Evolutionary conservation across 2,113 vertebrate species (phyloP), one percentile per base, ranked within the genome.

Genomic region (Mesitornis unicolor): DNA sequence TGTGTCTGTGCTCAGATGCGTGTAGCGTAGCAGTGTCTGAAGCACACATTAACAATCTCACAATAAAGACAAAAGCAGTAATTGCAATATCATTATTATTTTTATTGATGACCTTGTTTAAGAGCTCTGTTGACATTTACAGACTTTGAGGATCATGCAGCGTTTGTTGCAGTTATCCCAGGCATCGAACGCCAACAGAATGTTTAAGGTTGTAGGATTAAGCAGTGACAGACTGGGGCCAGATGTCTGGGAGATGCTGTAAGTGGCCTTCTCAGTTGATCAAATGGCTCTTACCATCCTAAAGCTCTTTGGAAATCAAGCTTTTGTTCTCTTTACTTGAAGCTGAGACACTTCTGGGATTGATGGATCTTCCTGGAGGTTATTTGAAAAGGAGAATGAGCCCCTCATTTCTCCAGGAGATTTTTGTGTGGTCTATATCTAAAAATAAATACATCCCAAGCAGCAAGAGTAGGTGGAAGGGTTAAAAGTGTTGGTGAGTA

Each of bases 221-320:
- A 93, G 93, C 84, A 95, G 71, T 93, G 93, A 82, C 87, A 97
- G 87, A 95, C 65, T 96, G 91, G 82, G 93, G 36, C 90, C 97
- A 97, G 96, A 97, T 97, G 96, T 88, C 51, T 94, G 79, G 82
- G 73, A 87, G 84, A 95, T 95, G 43, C 35, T 9, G 0, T 64
- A 83, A 89, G 96, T 89, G 75, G 81, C 78, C 86, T 94, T 96
- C 88, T 96, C 36, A 56, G 75, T 67, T 74, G 87, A 92, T 95
- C 75, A 60, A 65, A 76, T 60, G 42, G 48, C 59, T 95, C 65
- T 89, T 67, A n/a, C 69, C 48, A 42, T 89, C 80, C 87, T 78
- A 79, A 76, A 91, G 38, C 47, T 60, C 70, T 96, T 95, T 73
- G 33, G 57, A 94, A 96, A 90, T 6, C 26, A 68, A 89, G 64